phyloP scores from a whole-genome alignment of 1,140 invertebrate genomes.

The Eciton burchellii region DNA sequence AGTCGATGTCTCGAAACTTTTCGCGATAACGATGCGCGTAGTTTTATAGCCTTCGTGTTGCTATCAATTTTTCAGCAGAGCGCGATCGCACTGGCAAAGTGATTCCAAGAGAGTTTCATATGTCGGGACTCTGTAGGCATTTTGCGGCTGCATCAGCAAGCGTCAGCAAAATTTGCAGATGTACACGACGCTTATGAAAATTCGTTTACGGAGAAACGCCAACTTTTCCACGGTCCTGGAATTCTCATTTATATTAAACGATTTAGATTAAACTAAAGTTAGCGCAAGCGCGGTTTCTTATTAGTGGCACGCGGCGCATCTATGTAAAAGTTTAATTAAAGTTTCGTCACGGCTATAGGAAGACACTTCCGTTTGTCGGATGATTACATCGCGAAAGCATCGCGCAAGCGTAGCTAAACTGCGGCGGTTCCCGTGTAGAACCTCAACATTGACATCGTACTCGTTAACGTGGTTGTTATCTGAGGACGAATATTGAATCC shows the following conservation, averaged over 20 bases:
- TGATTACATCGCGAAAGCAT: slow-evolving; percentile 5
- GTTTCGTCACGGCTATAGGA: neutral
- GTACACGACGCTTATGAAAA: slow-evolving; percentile 8
- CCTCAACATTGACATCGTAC: neutral
- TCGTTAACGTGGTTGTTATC: slow-evolving; percentile 12
- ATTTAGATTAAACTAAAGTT: slow-evolving; percentile 41
- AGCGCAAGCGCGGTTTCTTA: slow-evolving; percentile 14
- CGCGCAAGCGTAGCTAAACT: neutral
- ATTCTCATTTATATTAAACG: slow-evolving; percentile 7
- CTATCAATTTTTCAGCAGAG: no score
- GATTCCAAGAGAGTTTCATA: no score
- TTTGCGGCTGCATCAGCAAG: neutral
- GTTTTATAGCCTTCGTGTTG: no score
- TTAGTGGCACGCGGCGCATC: neutral
- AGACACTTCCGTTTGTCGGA: slow-evolving; percentile 27
- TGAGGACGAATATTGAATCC: slow-evolving; percentile 49
- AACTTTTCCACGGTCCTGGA: neutral
- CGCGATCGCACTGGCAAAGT: no score
- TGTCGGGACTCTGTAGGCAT: neutral
- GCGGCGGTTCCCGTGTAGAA: neutral
- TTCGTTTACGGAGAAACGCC: neutral
- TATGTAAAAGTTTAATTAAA: slow-evolving; percentile 52
- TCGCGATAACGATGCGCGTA: neutral
- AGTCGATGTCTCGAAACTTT: slow-evolving; percentile 26
- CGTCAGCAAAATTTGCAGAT: neutral